These are phyloP conservation scores for Sitta carolinensis DNA, from an alignment of 2,797 vertebrate genomes.

Conservation along the genomic window DNA sequence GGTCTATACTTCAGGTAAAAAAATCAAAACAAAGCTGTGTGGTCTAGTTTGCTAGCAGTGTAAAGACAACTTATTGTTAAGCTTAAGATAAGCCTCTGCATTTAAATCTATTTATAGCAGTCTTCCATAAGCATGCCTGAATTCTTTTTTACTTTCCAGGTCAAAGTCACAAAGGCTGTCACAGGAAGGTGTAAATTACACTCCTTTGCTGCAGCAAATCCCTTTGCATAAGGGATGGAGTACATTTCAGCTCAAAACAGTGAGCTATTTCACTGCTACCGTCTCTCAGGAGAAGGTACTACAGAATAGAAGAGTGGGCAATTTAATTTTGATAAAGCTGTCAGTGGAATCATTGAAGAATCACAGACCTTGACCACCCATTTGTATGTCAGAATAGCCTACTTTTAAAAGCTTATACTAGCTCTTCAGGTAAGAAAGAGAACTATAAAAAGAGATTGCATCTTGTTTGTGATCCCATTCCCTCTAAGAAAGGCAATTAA, in stretches of 20 bases:
- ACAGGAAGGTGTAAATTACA: conserved; percentile 38
- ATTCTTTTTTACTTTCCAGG: conserved; percentile 23
- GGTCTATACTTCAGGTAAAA: conserved; percentile 49
- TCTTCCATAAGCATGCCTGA: background rate
- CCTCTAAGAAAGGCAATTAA: conserved; percentile 13
- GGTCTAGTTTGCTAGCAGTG: conserved; percentile 45
- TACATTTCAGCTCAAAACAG: conserved; percentile 23
- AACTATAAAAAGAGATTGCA: conserved; percentile 27
- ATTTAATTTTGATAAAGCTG: conserved; percentile 52
- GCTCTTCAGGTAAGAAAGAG: background rate
- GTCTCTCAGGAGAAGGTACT: background rate
- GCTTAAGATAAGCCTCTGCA: conserved; percentile 29
- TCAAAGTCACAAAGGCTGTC: conserved; percentile 21
- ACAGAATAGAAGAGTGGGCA: background rate
- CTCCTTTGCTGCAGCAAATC: conserved; percentile 2
- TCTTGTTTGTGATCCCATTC: conserved; percentile 22
- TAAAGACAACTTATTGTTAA: conserved; percentile 38
- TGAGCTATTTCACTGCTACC: background rate
- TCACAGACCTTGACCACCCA: conserved; percentile 25
- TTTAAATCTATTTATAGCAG: conserved; percentile 58
- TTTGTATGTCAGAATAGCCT: conserved; percentile 14
- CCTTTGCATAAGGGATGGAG: conserved; percentile 4
- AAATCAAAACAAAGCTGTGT: conserved; percentile 65
- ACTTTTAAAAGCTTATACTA: conserved; percentile 13
- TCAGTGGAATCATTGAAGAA: conserved; percentile 33